These are phyloP conservation scores for Mylabris phalerata DNA, from an alignment of 1,140 invertebrate species.

Conservation along the genomic window DNA sequence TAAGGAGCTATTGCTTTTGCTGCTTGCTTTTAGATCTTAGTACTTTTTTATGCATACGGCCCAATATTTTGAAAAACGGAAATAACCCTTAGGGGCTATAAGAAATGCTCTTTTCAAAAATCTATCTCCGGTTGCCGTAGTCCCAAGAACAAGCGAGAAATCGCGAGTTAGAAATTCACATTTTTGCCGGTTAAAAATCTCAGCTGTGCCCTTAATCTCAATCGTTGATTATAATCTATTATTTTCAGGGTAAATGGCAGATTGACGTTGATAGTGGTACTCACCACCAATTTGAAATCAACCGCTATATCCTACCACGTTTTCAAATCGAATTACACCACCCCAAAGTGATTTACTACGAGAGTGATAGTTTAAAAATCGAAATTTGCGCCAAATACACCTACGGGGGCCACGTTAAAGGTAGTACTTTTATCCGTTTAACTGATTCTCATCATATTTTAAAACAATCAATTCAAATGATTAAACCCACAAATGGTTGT, in stretches of 20 bases:
- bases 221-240: background rate
- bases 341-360: constrained; percentile 52
- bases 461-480: background rate
- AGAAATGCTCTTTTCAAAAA: no score
- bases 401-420: constrained; percentile 58
- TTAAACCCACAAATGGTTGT: constrained; percentile 41
- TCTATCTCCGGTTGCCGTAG: no score
- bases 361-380: constrained; percentile 47
- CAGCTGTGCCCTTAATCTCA: no score
- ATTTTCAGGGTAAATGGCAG: constrained; percentile 49
- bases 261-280: constrained; percentile 46
- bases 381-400: constrained; percentile 61
- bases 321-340: constrained; percentile 59
- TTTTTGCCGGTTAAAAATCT: background rate
- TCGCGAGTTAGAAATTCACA: background rate
- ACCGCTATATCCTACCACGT: constrained; percentile 57
- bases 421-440: constrained; percentile 45
- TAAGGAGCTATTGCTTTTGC: no score
- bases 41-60: no score
- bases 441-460: constrained; percentile 18
- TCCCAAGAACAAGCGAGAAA: no score
- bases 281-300: constrained; percentile 50
- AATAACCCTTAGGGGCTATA: no score
- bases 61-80: no score
- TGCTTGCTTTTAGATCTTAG: no score